Evolutionary conservation across 2,113 vertebrate species (phyloP).

Genomic region (Sylvia atricapilla): DNA sequence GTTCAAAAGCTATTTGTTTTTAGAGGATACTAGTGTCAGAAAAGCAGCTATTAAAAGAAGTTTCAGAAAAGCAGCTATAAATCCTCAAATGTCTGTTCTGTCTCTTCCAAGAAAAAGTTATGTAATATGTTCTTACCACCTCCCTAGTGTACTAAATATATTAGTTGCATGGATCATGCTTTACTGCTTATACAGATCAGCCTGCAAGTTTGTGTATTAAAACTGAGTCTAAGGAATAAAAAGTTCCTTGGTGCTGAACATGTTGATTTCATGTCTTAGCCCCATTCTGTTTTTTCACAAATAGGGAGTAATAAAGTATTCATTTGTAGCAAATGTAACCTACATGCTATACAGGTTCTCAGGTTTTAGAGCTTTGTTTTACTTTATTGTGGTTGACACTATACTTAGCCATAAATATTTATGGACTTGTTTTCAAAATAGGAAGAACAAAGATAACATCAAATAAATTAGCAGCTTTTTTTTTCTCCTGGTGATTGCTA

Average conservation of each 20-base stretch:
- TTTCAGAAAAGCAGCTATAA: background rate
- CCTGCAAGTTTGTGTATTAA: background rate
- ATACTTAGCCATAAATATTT: slow-evolving; percentile 33
- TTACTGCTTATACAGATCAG: background rate
- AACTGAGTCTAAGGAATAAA: background rate
- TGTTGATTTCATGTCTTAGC: background rate
- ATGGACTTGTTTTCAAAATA: slow-evolving; percentile 27
- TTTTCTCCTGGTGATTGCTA: background rate
- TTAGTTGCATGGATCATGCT: background rate
- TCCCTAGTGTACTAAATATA: background rate
- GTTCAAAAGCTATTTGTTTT: background rate
- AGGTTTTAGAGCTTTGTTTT: background rate
- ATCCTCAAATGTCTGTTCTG: background rate
- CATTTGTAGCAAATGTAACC: background rate
- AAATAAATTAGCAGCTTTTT: background rate
- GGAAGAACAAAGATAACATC: slow-evolving; percentile 19
- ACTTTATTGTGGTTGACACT: slow-evolving; percentile 6
- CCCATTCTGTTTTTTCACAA: background rate
- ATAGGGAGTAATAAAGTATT: background rate
- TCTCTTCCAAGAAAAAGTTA: background rate
- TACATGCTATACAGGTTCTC: background rate
- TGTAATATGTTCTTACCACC: background rate
- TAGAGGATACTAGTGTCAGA: background rate
- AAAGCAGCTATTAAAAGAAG: background rate
- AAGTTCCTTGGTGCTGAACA: background rate